A percentile compares a stretch with the other conserved stretches of the same genome.
Evolutionary conservation across 2,797 vertebrate species (phyloP).

Genomic region (Poeciliopsis turneri): DNA sequence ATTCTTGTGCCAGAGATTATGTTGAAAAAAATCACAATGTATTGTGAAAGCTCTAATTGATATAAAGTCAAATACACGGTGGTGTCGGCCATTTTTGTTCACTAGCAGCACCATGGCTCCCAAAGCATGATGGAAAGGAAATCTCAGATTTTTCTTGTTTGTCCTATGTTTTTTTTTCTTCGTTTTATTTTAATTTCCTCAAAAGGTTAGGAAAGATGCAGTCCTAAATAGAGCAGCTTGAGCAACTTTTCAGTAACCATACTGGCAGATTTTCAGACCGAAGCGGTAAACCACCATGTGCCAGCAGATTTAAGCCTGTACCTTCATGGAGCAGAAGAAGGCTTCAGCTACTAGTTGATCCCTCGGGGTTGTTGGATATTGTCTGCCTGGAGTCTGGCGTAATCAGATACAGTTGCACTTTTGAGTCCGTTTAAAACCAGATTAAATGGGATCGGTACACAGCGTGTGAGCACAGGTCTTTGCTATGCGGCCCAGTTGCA

Average conservation of each 20-base stretch:
- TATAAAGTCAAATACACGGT: not conserved
- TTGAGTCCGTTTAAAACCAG: constrained; percentile 12
- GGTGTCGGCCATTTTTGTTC: not conserved
- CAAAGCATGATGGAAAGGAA: constrained; percentile 41
- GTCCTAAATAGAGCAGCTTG: constrained; percentile 52
- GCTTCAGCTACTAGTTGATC: not conserved
- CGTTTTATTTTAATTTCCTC: constrained; percentile 28
- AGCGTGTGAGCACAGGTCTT: constrained; percentile 22
- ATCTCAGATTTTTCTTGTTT: constrained; percentile 33
- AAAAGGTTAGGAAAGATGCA: constrained; percentile 66
- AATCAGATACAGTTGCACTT: not conserved
- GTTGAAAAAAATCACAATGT: not conserved
- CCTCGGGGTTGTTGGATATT: not conserved
- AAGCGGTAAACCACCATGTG: constrained; percentile 47
- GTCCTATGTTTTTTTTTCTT: not conserved
- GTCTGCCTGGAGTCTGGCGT: not conserved
- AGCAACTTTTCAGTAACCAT: constrained; percentile 41
- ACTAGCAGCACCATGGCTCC: constrained; percentile 45
- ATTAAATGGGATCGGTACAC: constrained; percentile 1
- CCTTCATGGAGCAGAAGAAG: not conserved
- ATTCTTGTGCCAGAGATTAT: not conserved
- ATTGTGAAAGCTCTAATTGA: not conserved
- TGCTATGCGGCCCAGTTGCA: constrained; percentile 33
- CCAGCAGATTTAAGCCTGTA: constrained; percentile 14
- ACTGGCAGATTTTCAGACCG: constrained; percentile 32